Evolutionary conservation across 2,888 invertebrate genomes (phyloP).

Genomic region (Portevinia maculata): DNA sequence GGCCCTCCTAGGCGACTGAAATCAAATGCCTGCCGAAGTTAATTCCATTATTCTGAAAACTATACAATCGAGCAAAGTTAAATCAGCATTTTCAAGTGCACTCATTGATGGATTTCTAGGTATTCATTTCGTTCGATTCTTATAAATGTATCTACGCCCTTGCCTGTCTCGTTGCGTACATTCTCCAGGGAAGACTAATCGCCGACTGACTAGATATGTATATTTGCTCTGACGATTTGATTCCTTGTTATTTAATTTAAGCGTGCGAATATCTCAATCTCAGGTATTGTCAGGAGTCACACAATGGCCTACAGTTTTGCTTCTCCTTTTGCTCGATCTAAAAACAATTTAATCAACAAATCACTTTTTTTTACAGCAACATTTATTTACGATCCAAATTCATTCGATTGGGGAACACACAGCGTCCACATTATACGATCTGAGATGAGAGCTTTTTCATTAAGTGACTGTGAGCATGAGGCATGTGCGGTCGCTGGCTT

Average conservation of each 20-base stretch:
- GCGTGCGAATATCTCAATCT: conserved; percentile 46
- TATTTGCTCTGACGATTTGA: conserved; percentile 3
- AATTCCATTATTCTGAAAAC: conserved; percentile 36
- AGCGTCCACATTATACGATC: not conserved
- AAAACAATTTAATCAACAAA: conserved; percentile 14
- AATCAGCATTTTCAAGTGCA: conserved; percentile 67
- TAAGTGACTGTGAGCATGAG: not conserved
- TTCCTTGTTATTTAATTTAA: conserved; percentile 55
- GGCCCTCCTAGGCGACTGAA: not conserved
- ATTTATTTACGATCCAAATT: conserved; percentile 47
- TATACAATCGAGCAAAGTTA: conserved; percentile 33
- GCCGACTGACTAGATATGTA: conserved; percentile 63
- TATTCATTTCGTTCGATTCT: conserved; percentile 56
- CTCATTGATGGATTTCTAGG: conserved; percentile 68
- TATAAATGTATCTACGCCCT: conserved; percentile 14
- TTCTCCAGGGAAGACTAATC: conserved; percentile 48
- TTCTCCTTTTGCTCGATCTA: not conserved
- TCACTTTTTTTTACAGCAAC: conserved; percentile 9
- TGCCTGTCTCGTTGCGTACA: conserved; percentile 32
- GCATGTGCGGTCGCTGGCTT: not conserved
- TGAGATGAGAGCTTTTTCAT: conserved; percentile 4
- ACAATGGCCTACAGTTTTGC: conserved; percentile 46
- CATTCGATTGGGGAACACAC: conserved; percentile 12
- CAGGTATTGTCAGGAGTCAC: conserved; percentile 40
- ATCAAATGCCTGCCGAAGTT: conserved; percentile 19